Conservation (phyloP, 1,140 invertebrate genomes). For the Papilio polyxenes region DNA sequence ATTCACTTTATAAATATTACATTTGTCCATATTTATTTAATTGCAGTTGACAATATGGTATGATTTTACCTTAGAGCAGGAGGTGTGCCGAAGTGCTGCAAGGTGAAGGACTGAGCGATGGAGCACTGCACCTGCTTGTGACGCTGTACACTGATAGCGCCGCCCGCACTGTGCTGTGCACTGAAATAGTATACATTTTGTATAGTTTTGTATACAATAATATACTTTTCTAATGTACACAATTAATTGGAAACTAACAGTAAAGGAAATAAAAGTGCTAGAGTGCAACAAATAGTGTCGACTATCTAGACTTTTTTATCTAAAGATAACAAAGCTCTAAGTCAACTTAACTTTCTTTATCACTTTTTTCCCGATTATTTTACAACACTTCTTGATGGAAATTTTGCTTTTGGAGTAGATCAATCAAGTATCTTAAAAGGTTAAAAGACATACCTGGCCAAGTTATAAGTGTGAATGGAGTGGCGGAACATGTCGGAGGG, state of each 20-base stretch:
- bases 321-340: not conserved
- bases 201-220: not conserved
- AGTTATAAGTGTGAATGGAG: slow-evolving; percentile 90
- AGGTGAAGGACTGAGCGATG: slow-evolving; percentile 72
- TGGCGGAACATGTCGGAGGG: slow-evolving; percentile 87
- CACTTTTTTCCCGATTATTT: no score
- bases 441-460: slow-evolving; percentile 73
- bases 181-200: slow-evolving; percentile 43
- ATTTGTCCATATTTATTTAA: not conserved
- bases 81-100: slow-evolving; percentile 72
- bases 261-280: no score
- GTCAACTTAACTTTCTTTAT: not conserved
- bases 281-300: no score
- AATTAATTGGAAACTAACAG: no score
- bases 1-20: slow-evolving; percentile 17
- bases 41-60: not conserved
- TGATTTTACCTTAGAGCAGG: slow-evolving; percentile 50
- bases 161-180: slow-evolving; percentile 64
- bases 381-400: no score
- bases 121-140: slow-evolving; percentile 71
- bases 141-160: slow-evolving; percentile 60
- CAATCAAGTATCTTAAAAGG: no score
- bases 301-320: no score
- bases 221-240: not conserved
- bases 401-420: no score